phyloP scores from a whole-genome alignment of 2,113 vertebrate genomes.

The Labrus mixtus region DNA sequence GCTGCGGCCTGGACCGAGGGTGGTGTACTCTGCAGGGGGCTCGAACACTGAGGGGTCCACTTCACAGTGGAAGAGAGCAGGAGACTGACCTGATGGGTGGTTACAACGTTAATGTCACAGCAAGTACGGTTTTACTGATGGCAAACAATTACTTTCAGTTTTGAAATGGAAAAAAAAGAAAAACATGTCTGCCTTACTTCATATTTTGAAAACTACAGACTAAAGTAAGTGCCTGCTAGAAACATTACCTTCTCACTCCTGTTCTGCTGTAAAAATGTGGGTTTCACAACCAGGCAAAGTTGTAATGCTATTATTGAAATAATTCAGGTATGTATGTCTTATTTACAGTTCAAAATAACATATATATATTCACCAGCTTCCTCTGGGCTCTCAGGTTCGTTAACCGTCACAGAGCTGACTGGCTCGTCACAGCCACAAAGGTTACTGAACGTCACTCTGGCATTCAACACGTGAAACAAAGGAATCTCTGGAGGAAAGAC shows the following conservation, averaged over 20 bases:
- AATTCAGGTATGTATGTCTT: neutral
- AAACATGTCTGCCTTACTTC: too few relatives aligned
- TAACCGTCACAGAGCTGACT: constrained; percentile 82
- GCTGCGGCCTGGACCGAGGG: constrained; percentile 89
- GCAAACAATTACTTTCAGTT: neutral
- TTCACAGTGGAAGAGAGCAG: constrained; percentile 86
- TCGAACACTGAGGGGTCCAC: constrained; percentile 93
- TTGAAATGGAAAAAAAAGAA: too few relatives aligned
- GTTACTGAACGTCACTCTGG: constrained; percentile 88
- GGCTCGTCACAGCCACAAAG: constrained; percentile 87
- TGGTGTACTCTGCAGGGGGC: constrained; percentile 91
- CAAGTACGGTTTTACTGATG: neutral
- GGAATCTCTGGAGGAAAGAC: constrained; percentile 82
- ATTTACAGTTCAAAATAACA: neutral
- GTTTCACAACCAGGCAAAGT: neutral
- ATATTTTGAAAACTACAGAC: too few relatives aligned
- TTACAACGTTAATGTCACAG: neutral
- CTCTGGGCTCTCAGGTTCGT: constrained; percentile 61
- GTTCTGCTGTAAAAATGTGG: neutral
- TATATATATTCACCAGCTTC: constrained; percentile 78
- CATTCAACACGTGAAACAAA: constrained; percentile 86
- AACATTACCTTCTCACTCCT: neutral
- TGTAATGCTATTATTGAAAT: neutral
- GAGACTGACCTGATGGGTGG: constrained; percentile 72
- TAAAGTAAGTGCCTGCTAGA: too few relatives aligned